These are phyloP conservation scores for Pheosia tremula DNA, from an alignment of 2,888 invertebrate genomes.

Conservation along the genomic window DNA sequence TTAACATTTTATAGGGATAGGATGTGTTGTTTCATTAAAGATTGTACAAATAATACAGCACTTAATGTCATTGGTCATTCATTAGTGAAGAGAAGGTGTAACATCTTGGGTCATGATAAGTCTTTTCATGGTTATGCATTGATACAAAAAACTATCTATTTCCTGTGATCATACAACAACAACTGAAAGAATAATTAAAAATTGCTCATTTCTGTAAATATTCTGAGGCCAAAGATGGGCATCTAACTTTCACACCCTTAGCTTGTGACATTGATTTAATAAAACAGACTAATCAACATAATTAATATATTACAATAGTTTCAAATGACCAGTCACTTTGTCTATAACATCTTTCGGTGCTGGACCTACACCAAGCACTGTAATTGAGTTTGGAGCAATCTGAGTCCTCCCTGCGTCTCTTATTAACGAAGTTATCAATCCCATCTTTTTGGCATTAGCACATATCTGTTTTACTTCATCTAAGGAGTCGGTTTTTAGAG, in stretches of 20 bases:
- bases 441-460: conserved; percentile 87
- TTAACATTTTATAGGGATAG: no score
- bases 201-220: no score
- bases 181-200: no score
- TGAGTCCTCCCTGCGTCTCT: conserved; percentile 97
- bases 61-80: no score
- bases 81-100: no score
- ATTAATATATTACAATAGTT: conserved; percentile 86
- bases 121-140: no score
- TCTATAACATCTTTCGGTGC: conserved; percentile 91
- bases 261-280: neutral
- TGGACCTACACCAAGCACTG: conserved; percentile 97
- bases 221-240: no score
- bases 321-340: conserved; percentile 94
- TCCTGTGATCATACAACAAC: no score
- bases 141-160: no score
- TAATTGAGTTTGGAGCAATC: conserved; percentile 93
- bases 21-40: no score
- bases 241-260: neutral
- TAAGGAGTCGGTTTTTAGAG: conserved; percentile 92
- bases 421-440: conserved; percentile 90
- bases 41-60: no score
- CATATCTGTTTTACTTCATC: conserved; percentile 88
- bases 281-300: neutral
- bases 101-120: no score